Evolutionary conservation across 2,888 invertebrate species (phyloP).

Genomic region (Orgyia antiqua): DNA sequence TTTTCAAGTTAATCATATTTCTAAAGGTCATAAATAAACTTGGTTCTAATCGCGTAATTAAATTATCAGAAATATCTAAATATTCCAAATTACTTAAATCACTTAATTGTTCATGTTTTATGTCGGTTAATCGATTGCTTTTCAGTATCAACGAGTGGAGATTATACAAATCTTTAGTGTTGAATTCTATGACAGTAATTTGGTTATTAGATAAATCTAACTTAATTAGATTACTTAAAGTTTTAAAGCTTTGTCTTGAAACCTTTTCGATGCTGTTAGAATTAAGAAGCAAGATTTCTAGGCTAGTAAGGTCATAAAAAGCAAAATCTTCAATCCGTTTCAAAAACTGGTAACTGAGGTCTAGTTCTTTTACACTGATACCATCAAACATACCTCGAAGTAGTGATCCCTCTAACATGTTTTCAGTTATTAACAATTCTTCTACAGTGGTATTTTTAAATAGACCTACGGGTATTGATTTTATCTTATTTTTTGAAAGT

Average conservation of each 20-base stretch:
- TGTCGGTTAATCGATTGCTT: constrained; percentile 39
- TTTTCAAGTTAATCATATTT: constrained; percentile 39
- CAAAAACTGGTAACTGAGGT: constrained; percentile 43
- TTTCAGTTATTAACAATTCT: constrained; percentile 37
- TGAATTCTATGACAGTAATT: constrained; percentile 40
- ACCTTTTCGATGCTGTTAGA: constrained; percentile 41
- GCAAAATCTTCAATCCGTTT: constrained; percentile 42
- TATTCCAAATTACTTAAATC: constrained; percentile 32
- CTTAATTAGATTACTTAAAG: constrained; percentile 26
- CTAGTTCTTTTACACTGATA: constrained; percentile 29
- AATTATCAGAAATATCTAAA: constrained; percentile 52
- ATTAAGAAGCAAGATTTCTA: constrained; percentile 37
- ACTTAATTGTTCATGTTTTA: constrained; percentile 35
- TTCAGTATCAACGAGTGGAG: constrained; percentile 35
- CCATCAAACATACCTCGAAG: constrained; percentile 47
- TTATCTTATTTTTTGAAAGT: constrained; percentile 45
- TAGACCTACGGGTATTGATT: constrained; percentile 33
- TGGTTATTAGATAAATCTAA: constrained; percentile 51
- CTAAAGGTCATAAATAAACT: constrained; percentile 38
- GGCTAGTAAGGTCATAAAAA: constrained; percentile 36
- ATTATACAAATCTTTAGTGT: constrained; percentile 36
- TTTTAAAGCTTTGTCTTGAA: constrained; percentile 36
- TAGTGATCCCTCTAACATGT: constrained; percentile 42
- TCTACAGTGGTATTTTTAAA: constrained; percentile 42
- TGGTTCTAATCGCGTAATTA: constrained; percentile 37